Conservation (phyloP, 2,888 invertebrate genomes). For the Leptothorax acervorum region DNA sequence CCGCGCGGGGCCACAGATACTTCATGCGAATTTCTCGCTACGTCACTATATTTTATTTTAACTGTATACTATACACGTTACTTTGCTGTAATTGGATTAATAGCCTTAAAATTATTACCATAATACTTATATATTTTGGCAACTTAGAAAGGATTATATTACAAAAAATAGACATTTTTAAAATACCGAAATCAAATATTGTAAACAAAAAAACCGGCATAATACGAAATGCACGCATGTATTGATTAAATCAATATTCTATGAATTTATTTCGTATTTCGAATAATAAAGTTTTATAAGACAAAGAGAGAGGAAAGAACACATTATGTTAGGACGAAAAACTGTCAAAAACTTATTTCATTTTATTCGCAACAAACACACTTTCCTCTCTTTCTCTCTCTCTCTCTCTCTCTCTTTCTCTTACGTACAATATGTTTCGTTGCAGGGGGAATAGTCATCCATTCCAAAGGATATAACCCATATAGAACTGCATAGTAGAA, state of each 20-base stretch:
- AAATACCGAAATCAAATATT: not conserved
- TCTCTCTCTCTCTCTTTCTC: not conserved
- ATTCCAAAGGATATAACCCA: not conserved
- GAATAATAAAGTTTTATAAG: not conserved
- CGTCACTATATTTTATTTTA: not conserved
- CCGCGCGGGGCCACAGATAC: not conserved
- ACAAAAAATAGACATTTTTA: not conserved
- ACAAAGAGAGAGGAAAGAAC: not conserved
- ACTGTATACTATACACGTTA: not conserved
- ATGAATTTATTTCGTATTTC: not conserved
- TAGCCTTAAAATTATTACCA: not conserved
- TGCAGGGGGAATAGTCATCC: not conserved
- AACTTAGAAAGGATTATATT: not conserved
- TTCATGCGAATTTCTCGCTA: not conserved
- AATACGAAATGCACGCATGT: not conserved
- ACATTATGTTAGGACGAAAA: not conserved
- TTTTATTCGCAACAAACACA: not conserved
- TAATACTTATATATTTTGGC: not conserved
- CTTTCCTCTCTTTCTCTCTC: not conserved
- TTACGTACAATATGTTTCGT: not conserved
- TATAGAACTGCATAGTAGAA: not conserved
- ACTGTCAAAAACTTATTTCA: not conserved
- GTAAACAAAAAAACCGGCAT: not conserved
- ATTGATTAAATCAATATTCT: not conserved
- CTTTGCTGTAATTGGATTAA: not conserved